phyloP scores from a whole-genome alignment of 2,113 vertebrate species.

The Bos javanicus region DNA sequence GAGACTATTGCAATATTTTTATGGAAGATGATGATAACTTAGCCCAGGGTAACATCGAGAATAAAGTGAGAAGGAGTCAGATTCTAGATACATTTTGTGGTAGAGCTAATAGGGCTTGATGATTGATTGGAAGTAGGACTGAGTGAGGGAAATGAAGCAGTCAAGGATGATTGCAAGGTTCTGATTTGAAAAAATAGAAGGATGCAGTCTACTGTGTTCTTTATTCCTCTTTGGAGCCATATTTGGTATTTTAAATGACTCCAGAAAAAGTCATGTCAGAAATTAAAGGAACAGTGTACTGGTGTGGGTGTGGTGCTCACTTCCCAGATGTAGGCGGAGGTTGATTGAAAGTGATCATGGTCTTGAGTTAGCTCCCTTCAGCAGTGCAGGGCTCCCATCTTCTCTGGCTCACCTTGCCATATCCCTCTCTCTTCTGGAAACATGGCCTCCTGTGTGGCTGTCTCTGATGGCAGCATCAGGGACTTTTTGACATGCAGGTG shows the following conservation, averaged over 20 bases:
- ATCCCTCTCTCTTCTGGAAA: neutral
- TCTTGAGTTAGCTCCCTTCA: neutral
- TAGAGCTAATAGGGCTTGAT: neutral
- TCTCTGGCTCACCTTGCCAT: neutral
- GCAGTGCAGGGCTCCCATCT: neutral
- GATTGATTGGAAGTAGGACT: neutral
- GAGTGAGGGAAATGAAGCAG: neutral
- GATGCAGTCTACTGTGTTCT: neutral
- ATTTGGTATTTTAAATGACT: neutral
- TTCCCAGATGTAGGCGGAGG: neutral
- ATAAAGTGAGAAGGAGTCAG: neutral
- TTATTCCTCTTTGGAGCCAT: neutral
- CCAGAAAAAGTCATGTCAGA: neutral
- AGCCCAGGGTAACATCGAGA: neutral
- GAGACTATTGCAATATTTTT: neutral
- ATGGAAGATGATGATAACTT: neutral
- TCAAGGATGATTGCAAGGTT: neutral
- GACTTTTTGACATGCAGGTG: constrained; percentile 89
- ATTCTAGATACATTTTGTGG: neutral
- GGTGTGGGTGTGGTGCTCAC: neutral
- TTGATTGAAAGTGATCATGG: neutral
- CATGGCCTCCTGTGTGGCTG: constrained; percentile 84
- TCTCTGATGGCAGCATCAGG: constrained; percentile 83
- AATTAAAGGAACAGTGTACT: neutral
- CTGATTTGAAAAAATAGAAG: neutral